Evolutionary conservation across 2,797 vertebrate genomes (phyloP), one percentile per base, ranked within the genome.

Genomic region (Cygnus olor): DNA sequence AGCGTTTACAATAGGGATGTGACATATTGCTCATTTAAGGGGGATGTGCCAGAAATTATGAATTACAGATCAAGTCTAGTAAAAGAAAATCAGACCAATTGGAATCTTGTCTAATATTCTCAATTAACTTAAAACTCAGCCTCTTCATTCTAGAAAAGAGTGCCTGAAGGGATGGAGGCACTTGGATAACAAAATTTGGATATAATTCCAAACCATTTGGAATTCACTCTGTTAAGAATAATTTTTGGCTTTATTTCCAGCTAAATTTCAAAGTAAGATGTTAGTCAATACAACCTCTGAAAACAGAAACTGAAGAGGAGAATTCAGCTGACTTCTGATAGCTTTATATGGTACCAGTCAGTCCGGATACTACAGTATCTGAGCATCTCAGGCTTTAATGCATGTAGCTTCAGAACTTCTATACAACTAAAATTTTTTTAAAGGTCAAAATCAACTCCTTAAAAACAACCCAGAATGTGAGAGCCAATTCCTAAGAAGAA

Each of bases 11-110:
- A 58, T 56, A 30, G 60, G 78, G 58, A 73, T 90, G 68, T 77
- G 88, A 88, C 71, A 73, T 54, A 49, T 44, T 81, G 77, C 77
- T 90, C 72, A 24, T 79, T 58, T 53, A 73, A 80, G 51, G 47
- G 63, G 34, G 27, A 36, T 32, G 66, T 86, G 80, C 74, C 80
- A 90, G 88, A 66, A 93, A 64, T 4, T 34, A 28, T 63, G 80
- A 84, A 77, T 66, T 64, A 64, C 83, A 60, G 66, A 77, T 77
- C 38, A 69, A 54, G 40, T 28, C 51, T 86, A 53, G 32, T 85
- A 88, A 73, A 90, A 84, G 88, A 66, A 95, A 93, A 90, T 77
- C 60, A 66, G 79, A 76, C 73, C 73, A 76, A 73, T 24, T 79
- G 74, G 54, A 86, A 90, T 60, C 30, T 77, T 84, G 27, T 53